phyloP scores from a whole-genome alignment of 2,888 invertebrate species.

The Galerucella nymphaeae region DNA sequence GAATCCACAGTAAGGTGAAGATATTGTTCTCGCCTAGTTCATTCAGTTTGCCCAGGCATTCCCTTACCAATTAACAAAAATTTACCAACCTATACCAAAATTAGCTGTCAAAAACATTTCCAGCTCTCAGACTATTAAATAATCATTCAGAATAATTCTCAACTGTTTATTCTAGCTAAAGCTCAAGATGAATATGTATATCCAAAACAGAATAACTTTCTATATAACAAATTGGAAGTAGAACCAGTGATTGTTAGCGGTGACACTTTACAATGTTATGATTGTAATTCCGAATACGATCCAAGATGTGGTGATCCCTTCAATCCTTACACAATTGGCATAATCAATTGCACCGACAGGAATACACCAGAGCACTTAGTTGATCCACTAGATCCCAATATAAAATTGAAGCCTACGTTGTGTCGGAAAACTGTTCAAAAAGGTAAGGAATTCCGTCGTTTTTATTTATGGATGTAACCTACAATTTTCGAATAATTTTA shows the following conservation, averaged over 20 bases:
- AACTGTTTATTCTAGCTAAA: conserved; percentile 29
- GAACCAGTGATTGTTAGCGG: not conserved
- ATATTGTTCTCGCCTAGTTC: too few species aligned
- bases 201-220: conserved; percentile 31
- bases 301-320: conserved; percentile 91
- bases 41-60: too few species aligned
- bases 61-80: too few species aligned
- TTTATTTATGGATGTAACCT: not conserved
- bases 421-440: conserved; percentile 78
- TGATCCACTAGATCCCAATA: conserved; percentile 59
- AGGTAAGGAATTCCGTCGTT: conserved; percentile 54
- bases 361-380: conserved; percentile 76
- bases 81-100: too few species aligned
- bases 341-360: conserved; percentile 83
- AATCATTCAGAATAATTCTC: not conserved
- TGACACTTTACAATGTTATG: conserved; percentile 78
- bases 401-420: conserved; percentile 68
- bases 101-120: too few species aligned
- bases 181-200: conserved; percentile 31
- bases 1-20: too few species aligned
- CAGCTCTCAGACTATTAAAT: not conserved
- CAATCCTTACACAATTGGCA: conserved; percentile 84
- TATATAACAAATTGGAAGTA: conserved; percentile 32
- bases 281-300: conserved; percentile 92
- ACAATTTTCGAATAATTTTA: too few species aligned